Evolutionary conservation across 1,140 invertebrate species (phyloP).

Genomic region (Acromyrmex charruanus): DNA sequence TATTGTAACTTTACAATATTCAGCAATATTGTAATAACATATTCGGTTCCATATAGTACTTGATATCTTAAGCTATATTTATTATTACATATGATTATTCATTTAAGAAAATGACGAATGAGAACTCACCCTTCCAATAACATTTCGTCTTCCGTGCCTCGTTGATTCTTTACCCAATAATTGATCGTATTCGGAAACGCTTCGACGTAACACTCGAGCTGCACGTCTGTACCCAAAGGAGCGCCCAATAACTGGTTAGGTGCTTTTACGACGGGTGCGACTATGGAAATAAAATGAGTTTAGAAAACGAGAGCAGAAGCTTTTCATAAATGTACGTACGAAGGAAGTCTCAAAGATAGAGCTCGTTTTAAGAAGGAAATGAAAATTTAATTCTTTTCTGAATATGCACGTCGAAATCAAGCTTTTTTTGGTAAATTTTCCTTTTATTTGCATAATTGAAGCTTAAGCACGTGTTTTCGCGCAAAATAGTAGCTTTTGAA

Average conservation of each 20-base stretch:
- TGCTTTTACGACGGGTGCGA: conserved; percentile 93
- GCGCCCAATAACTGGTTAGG: conserved; percentile 94
- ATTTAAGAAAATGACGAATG: conserved; percentile 14
- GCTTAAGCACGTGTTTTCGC: background rate
- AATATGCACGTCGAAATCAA: background rate
- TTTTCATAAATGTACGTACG: background rate
- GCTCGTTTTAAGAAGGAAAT: background rate
- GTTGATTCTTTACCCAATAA: conserved; percentile 92
- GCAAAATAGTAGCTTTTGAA: background rate
- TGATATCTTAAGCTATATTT: background rate
- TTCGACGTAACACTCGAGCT: conserved; percentile 93
- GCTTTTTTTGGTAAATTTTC: background rate
- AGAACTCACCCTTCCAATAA: conserved; percentile 91
- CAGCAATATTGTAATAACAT: background rate
- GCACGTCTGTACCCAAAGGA: conserved; percentile 92
- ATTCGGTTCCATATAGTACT: background rate
- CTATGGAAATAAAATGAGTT: conserved; percentile 85
- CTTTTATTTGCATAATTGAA: background rate
- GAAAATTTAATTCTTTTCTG: conserved; percentile 22
- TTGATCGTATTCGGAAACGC: conserved; percentile 94
- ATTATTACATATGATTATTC: conserved; percentile 23
- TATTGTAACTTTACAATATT: no score
- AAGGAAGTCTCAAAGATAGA: background rate
- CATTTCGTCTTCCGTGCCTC: conserved; percentile 89
- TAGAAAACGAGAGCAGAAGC: background rate